phyloP scores from a whole-genome alignment of 2,888 invertebrate genomes.

The Philereme vetulata region DNA sequence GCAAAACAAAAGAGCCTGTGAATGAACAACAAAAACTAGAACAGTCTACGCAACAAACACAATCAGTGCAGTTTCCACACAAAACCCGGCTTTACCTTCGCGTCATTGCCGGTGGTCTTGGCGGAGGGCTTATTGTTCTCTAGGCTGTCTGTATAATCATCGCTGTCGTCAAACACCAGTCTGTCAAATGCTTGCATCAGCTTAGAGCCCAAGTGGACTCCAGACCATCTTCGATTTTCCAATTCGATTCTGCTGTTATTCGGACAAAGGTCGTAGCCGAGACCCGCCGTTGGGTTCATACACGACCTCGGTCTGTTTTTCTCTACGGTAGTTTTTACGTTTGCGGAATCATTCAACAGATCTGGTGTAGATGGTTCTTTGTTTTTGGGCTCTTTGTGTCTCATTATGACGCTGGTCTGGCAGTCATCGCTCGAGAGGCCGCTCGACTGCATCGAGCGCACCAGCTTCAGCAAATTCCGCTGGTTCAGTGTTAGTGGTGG shows the following conservation, averaged over 20 bases:
- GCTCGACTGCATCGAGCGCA: conserved; percentile 83
- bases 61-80: conserved; percentile 40
- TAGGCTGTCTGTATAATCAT: conserved; percentile 90
- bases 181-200: conserved; percentile 89
- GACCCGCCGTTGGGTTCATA: conserved; percentile 80
- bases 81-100: conserved; percentile 72
- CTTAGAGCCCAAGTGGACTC: conserved; percentile 87
- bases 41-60: conserved; percentile 48
- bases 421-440: conserved; percentile 81
- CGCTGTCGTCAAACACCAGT: conserved; percentile 86
- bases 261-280: conserved; percentile 77
- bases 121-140: conserved; percentile 83
- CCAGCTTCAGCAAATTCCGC: conserved; percentile 83
- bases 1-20: conserved; percentile 48
- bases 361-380: conserved; percentile 84
- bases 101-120: conserved; percentile 79
- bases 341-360: conserved; percentile 82
- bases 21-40: conserved; percentile 50
- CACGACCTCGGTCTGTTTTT: conserved; percentile 88
- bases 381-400: conserved; percentile 75
- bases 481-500: conserved; percentile 84
- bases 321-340: conserved; percentile 74
- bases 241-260: conserved; percentile 76
- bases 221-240: conserved; percentile 89
- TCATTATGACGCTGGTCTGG: conserved; percentile 80